phyloP scores from a whole-genome alignment of 1,140 invertebrate genomes.

The Drosophila murphyi region DNA sequence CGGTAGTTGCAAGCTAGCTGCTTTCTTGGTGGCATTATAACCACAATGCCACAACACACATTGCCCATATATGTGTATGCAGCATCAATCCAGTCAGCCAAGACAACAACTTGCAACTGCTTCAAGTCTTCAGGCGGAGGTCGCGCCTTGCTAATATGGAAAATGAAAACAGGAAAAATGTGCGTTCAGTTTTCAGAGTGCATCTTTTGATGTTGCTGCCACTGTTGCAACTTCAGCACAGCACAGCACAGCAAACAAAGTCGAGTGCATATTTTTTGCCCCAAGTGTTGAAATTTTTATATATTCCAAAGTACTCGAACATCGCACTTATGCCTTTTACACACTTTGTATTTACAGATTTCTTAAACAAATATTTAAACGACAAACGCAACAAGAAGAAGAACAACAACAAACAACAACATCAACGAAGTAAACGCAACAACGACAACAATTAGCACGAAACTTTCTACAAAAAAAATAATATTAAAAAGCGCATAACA shows the following conservation, averaged over 20 bases:
- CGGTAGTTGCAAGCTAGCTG: constrained; percentile 39
- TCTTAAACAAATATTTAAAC: constrained; percentile 65
- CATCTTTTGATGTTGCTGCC: constrained; percentile 38
- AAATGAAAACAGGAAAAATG: constrained; percentile 83
- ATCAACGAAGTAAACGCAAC: constrained; percentile 46
- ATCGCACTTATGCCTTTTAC: constrained; percentile 27
- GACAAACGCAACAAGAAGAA: constrained; percentile 57
- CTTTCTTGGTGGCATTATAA: constrained; percentile 71
- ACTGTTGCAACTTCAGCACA: constrained; percentile 22
- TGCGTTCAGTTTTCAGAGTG: constrained; percentile 50
- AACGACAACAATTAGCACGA: constrained; percentile 65
- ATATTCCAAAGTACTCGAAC: constrained; percentile 33
- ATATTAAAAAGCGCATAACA: constrained; percentile 22
- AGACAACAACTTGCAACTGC: constrained; percentile 15
- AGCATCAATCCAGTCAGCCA: constrained; percentile 22
- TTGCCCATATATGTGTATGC: constrained; percentile 35
- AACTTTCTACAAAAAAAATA: constrained; percentile 57
- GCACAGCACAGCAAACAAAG: neutral
- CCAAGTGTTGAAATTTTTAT: constrained; percentile 40
- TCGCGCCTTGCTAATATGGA: constrained; percentile 77
- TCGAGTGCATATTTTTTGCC: constrained; percentile 24
- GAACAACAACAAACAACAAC: constrained; percentile 28
- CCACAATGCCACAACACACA: constrained; percentile 62
- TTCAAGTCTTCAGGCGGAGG: constrained; percentile 43
- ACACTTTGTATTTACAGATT: constrained; percentile 74